phyloP scores from a whole-genome alignment of 2,797 vertebrate species.

The Schizothorax lantsangensis region DNA sequence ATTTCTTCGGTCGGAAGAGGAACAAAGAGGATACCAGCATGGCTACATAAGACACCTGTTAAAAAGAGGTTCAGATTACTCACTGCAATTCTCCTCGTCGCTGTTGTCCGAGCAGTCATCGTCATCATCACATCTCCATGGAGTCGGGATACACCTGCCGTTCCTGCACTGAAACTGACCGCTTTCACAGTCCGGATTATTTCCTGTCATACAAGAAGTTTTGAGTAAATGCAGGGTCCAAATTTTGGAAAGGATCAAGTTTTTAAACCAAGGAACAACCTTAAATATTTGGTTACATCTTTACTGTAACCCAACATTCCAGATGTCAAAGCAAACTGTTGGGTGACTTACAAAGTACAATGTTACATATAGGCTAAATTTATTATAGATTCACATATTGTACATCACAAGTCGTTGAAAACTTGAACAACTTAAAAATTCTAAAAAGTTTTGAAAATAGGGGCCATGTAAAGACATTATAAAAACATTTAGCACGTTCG shows the following conservation, averaged over 20 bases:
- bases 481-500: background rate
- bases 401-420: background rate
- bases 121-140: conserved; percentile 97
- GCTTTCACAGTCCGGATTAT: conserved; percentile 85
- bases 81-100: conserved; percentile 95
- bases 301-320: background rate
- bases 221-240: background rate
- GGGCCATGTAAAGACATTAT: background rate
- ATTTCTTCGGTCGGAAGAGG: background rate
- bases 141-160: conserved; percentile 90
- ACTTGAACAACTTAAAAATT: background rate
- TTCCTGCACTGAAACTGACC: conserved; percentile 95
- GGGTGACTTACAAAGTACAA: background rate
- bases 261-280: background rate
- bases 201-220: conserved; percentile 66
- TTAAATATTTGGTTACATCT: background rate
- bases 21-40: background rate
- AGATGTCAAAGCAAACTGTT: background rate
- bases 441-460: too few species aligned
- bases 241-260: background rate
- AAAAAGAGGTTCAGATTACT: conserved; percentile 72
- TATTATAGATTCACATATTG: background rate
- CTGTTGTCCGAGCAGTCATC: conserved; percentile 96
- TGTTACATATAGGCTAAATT: background rate
- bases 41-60: background rate